These are phyloP conservation scores for Conopomorpha cramerella DNA, from an alignment of 1,140 invertebrate species.

Conservation along the genomic window DNA sequence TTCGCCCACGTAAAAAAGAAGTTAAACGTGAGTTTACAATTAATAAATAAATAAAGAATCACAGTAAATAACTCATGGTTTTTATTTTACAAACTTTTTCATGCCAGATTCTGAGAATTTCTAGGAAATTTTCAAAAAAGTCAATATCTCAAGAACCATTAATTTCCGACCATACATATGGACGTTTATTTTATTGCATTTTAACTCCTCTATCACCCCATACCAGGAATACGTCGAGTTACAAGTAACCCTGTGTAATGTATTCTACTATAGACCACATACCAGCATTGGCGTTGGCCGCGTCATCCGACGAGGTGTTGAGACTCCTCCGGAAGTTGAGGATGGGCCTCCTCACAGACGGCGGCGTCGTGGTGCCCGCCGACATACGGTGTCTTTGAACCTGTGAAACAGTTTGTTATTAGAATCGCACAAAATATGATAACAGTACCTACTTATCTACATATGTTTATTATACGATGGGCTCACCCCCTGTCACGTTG, in stretches of 20 bases:
- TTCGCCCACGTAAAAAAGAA: slow-evolving; percentile 1
- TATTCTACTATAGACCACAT: slow-evolving; percentile 3
- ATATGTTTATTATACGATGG: too few species aligned
- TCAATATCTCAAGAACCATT: too few species aligned
- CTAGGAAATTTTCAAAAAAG: too few species aligned
- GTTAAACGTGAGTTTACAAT: background rate
- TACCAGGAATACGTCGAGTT: background rate
- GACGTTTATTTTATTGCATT: too few species aligned
- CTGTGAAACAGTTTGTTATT: too few species aligned
- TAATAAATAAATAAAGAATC: too few species aligned
- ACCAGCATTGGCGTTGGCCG: slow-evolving; percentile 27
- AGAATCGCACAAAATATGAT: too few species aligned
- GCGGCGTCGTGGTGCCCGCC: slow-evolving; percentile 72
- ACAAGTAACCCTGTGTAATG: background rate
- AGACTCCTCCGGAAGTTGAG: slow-evolving; percentile 73
- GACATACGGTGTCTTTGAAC: slow-evolving; percentile 85
- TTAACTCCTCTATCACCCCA: background rate
- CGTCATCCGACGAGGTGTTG: slow-evolving; percentile 68
- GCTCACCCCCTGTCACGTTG: too few species aligned
- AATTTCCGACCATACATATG: background rate
- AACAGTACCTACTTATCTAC: background rate
- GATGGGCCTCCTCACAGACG: slow-evolving; percentile 71
- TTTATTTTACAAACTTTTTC: too few species aligned
- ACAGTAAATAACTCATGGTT: too few species aligned
- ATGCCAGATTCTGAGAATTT: too few species aligned